These are phyloP conservation scores for Pipa parva DNA, from an alignment of 2,113 vertebrate genomes.

Conservation along the genomic window DNA sequence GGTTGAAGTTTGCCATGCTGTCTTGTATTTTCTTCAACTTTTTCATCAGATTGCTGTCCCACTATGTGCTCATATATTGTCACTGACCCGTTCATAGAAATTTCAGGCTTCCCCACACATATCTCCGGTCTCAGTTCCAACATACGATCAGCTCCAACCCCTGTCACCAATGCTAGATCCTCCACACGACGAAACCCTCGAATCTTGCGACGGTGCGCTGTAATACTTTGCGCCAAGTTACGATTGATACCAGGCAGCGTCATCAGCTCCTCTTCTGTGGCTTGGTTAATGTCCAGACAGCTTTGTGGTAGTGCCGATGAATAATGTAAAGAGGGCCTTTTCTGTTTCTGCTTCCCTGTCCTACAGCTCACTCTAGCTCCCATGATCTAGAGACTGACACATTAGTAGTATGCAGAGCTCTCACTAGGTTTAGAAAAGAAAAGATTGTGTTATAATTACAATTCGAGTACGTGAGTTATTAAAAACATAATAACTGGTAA, in stretches of 20 bases:
- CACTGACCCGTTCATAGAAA: background rate
- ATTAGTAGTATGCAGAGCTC: too few species aligned
- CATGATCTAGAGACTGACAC: background rate
- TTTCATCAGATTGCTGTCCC: background rate
- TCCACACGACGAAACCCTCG: conserved; percentile 43
- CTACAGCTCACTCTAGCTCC: conserved; percentile 16
- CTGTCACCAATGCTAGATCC: conserved; percentile 40
- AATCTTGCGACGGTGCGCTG: conserved; percentile 29
- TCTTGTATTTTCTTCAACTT: background rate
- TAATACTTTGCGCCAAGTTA: conserved; percentile 36
- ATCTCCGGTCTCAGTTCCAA: conserved; percentile 37
- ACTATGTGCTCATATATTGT: background rate
- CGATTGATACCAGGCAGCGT: conserved; percentile 39
- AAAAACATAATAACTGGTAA: too few species aligned
- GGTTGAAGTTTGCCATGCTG: too few species aligned
- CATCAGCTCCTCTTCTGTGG: conserved; percentile 44
- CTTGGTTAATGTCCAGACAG: conserved; percentile 41
- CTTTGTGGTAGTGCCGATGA: background rate
- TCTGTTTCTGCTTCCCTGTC: background rate
- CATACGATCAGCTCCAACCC: conserved; percentile 38
- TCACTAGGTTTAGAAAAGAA: too few species aligned
- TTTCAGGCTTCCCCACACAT: conserved; percentile 1
- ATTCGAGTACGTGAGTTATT: too few species aligned
- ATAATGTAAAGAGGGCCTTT: background rate
- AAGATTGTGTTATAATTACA: too few species aligned